These are phyloP conservation scores for Neotoma lepida DNA, from an alignment of 2,113 vertebrate species.

Conservation along the genomic window DNA sequence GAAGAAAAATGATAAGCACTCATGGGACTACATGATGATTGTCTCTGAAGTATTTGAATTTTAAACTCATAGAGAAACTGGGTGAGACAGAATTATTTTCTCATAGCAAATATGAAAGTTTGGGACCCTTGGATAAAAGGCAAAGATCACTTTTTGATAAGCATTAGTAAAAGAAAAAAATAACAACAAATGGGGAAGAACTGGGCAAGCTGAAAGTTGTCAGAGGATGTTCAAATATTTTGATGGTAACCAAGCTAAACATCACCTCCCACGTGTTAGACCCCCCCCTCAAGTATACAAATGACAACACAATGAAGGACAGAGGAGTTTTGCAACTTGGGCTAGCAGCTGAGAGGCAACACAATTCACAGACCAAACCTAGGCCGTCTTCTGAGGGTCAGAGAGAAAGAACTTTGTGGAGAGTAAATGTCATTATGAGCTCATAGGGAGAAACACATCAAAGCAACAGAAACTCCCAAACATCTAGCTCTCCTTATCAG, in stretches of 20 bases:
- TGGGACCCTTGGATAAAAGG: background rate
- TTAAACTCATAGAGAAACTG: background rate
- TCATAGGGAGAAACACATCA: background rate
- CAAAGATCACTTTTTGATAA: background rate
- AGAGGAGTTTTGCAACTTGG: background rate
- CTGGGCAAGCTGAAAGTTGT: background rate
- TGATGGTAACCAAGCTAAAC: background rate
- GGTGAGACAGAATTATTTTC: background rate
- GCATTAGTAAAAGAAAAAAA: background rate
- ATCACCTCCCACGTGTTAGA: background rate
- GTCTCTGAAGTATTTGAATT: background rate
- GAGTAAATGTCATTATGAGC: background rate
- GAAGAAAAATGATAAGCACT: conserved; percentile 5
- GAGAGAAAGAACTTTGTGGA: background rate
- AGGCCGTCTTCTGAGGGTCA: background rate
- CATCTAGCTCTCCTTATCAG: background rate
- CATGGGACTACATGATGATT: background rate
- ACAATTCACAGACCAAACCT: background rate
- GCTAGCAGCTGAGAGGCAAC: background rate
- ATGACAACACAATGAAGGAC: background rate
- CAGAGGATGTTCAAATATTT: background rate
- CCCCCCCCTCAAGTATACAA: fast-evolving
- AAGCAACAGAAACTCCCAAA: background rate
- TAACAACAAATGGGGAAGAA: background rate
- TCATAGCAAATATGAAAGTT: background rate